Base-by-base conservation (phyloP, 1,140 invertebrate species). In the Drosophila teissieri region DNA sequence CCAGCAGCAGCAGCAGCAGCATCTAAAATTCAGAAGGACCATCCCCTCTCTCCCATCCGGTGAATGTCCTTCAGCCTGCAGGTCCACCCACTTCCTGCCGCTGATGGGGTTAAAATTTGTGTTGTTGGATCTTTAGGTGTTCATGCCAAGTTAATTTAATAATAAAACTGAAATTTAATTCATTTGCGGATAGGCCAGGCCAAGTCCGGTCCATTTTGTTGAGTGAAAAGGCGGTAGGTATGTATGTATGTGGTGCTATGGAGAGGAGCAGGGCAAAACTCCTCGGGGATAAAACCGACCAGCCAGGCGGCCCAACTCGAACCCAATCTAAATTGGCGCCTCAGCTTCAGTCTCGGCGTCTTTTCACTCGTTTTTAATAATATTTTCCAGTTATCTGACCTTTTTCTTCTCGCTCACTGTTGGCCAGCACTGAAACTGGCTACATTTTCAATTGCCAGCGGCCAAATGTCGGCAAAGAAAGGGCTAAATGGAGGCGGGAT, bases 91-190 rank as follows among this genome's bases (percentile, higher is more conserved):
- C 46, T 54, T 27, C 34, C 36, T 56, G 52, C 27, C 51, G 40
- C 61, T 57, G 75, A 79, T 75, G 82, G 83, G 82, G 83, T 88
- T 86, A 88, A 15, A 48, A 73, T 64, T 82, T 63, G 27, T 85
- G 81, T 76, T 88, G 83, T 62, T 89, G 80, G 75, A 82, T 88
- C 83, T 91, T 91, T 91, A 91, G 89, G 89, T 89, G 89, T 82
- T 91, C 89, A 91, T 85, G 89, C 83, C 89, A 91, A 91, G 89
- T 85, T 89, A 91, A 91, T 91, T 91, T 89, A 91, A 89, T 90
- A 90, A 90, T 89, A 91, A 91, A 91, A 82, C 78, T 91, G 75
- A 80, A 91, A 91, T 91, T 91, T 91, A 91, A 91, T 91, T 91
- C 89, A 91, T 91, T 91, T 91, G 84, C 62, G 89, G 78, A 89